These are phyloP conservation scores for Lepidotrigona ventralis DNA, from an alignment of 1,140 invertebrate species.

Conservation along the genomic window DNA sequence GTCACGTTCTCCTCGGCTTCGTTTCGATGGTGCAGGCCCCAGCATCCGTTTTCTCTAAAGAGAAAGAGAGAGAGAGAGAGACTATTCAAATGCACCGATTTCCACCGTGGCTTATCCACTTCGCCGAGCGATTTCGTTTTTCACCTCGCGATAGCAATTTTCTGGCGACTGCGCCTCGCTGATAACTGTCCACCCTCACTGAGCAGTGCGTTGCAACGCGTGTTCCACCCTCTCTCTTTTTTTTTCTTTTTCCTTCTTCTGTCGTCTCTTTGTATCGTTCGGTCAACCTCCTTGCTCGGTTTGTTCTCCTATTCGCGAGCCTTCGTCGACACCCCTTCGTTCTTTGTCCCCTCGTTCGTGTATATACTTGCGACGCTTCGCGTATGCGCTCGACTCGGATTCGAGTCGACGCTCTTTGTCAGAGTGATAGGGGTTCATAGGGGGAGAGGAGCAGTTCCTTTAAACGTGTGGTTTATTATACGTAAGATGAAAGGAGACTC, in stretches of 20 bases:
- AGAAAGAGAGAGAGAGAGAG: no score
- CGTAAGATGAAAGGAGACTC: not conserved
- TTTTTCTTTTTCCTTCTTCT: no score
- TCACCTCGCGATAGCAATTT: conserved; percentile 23
- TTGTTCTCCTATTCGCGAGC: not conserved
- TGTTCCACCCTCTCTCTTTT: not conserved
- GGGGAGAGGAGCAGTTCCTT: not conserved
- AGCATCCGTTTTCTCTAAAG: conserved; percentile 30
- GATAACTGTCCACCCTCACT: conserved; percentile 14
- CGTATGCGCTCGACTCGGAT: not conserved
- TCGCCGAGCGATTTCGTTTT: conserved; percentile 13
- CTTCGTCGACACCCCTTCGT: not conserved
- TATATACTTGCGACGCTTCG: not conserved
- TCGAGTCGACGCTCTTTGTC: not conserved
- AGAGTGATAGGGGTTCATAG: not conserved
- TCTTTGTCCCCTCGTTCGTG: not conserved
- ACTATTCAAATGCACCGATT: conserved; percentile 34
- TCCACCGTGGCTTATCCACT: conserved; percentile 27
- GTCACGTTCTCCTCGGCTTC: not conserved
- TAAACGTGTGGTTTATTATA: not conserved
- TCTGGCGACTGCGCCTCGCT: conserved; percentile 17
- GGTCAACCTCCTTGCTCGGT: not conserved
- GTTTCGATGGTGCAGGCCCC: conserved; percentile 39
- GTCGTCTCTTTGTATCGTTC: not conserved
- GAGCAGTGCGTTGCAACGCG: not conserved